Base-by-base conservation (phyloP, 2,888 invertebrate genomes). In the Agrypnus murinus region DNA sequence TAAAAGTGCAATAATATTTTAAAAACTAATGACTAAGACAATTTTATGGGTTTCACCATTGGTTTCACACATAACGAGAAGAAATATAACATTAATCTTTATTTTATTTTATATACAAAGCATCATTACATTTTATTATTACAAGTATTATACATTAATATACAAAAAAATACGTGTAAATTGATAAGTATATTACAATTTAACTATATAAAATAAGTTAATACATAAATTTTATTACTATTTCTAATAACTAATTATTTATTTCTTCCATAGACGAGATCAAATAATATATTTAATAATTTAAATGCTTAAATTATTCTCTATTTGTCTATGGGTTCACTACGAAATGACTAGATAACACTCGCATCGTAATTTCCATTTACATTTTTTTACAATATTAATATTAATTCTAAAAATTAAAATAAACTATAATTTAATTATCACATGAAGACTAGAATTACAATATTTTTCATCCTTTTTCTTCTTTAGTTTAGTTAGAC, bases 311-410 rank as follows among this genome's bases (percentile, higher is more conserved):
- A 50, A 50, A 50, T 50, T 12, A 25, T 6, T 34, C 8, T 32
- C 3, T 34, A 45, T 48, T 71, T 72, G 70, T 71, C 77, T 73
- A 75, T 77, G 78, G n/a, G 76, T 73, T 76, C 77, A 76, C 77
- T 78, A 78, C 77, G 60, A 19, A 75, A 75, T 79, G 79, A 79
- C 79, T 79, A 79, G 79, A 79, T 69, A 34, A 74, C 77, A 79
- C 79, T 79, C 79, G 79, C 75, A 65, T 60, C 62, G 25, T 58
- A 64, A 43, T 67, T 15, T 10, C 17, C 53, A 38, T 55, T 55
- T 62, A 60, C 43, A 68, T 59, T 48, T 66, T 66, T 57, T 66
- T 57, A 55, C 55, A 64, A 19, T n/a, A n/a, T 25, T 25, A 25
- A 25, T 25, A 25, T 25, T 25, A 25, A 25, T 25, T 5, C 5